These are phyloP conservation scores for Chelidonichthys spinosus DNA, from an alignment of 2,797 vertebrate genomes.

Conservation along the genomic window DNA sequence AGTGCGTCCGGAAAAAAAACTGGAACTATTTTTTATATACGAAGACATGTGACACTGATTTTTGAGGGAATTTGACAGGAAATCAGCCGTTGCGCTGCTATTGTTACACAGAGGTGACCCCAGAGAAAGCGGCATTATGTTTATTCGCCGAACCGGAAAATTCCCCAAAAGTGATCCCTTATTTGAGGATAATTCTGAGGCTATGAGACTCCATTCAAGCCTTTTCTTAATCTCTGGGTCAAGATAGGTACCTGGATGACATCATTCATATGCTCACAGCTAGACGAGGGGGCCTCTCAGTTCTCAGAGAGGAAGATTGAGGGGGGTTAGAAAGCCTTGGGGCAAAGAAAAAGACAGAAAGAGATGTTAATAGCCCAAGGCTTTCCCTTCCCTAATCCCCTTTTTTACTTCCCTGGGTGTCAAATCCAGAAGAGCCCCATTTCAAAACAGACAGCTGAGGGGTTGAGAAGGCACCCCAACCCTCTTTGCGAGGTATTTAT, in stretches of 20 bases:
- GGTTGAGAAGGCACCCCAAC: conserved; percentile 63
- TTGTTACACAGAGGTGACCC: conserved; percentile 35
- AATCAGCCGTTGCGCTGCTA: conserved; percentile 17
- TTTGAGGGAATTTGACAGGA: conserved; percentile 22
- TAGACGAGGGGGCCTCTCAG: conserved; percentile 51
- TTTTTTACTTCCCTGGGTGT: conserved; percentile 66
- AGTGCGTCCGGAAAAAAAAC: background rate
- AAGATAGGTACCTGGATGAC: conserved; percentile 70
- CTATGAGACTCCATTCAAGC: conserved; percentile 43
- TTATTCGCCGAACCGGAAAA: conserved; percentile 42
- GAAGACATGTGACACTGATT: conserved; percentile 13
- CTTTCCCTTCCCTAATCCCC: conserved; percentile 68
- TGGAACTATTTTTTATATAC: conserved; percentile 5
- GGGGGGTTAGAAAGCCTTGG: conserved; percentile 21
- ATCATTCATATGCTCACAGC: conserved; percentile 62
- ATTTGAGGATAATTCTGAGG: conserved; percentile 51
- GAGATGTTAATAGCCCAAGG: conserved; percentile 59
- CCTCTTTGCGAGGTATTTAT: conserved; percentile 67
- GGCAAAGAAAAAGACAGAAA: conserved; percentile 58
- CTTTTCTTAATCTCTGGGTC: conserved; percentile 51
- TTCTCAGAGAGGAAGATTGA: conserved; percentile 41
- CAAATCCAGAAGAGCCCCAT: conserved; percentile 60
- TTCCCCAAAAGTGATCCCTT: conserved; percentile 49
- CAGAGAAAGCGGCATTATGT: conserved; percentile 34
- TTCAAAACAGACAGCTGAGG: conserved; percentile 60